Conservation (phyloP, 2,888 invertebrate species). For the Tetragonula carbonaria region DNA sequence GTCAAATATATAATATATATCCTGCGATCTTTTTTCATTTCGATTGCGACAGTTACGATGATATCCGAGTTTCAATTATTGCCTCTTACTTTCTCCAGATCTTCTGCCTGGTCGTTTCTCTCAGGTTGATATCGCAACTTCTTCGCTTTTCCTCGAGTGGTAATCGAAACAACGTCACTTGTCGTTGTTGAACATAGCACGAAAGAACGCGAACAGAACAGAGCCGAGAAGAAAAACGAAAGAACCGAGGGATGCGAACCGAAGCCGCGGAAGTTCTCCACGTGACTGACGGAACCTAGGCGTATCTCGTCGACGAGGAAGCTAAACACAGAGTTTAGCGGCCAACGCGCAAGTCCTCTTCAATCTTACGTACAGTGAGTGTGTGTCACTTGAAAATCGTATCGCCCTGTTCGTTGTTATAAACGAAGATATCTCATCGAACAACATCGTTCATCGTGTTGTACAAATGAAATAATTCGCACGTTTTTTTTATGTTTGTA, state of each 20-base stretch:
- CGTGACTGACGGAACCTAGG: slow-evolving; percentile 77
- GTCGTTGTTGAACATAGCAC: slow-evolving; percentile 1
- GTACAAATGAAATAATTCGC: too few species aligned
- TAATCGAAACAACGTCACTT: background rate
- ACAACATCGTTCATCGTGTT: too few species aligned
- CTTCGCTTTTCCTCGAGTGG: background rate
- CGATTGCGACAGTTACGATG: too few species aligned
- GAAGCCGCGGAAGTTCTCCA: slow-evolving; percentile 77
- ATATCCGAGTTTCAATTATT: background rate
- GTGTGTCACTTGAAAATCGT: too few species aligned
- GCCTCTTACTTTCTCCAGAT: slow-evolving; percentile 11
- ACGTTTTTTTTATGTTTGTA: too few species aligned
- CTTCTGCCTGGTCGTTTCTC: background rate
- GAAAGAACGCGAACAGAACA: slow-evolving; percentile 9
- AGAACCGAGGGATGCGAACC: slow-evolving; percentile 60
- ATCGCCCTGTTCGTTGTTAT: too few species aligned
- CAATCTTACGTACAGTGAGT: background rate
- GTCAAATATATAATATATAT: too few species aligned
- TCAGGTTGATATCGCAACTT: background rate
- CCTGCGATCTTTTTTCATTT: too few species aligned
- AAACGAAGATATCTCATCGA: too few species aligned
- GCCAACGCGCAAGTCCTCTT: slow-evolving; percentile 71
- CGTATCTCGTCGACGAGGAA: slow-evolving; percentile 65
- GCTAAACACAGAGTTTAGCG: slow-evolving; percentile 66
- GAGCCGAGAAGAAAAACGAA: slow-evolving; percentile 3